Percentiles rank a stretch among this genome's conserved stretches.
These are phyloP conservation scores for Fissipunctia ypsillon DNA, from an alignment of 2,888 invertebrate genomes.

Conservation along the genomic window DNA sequence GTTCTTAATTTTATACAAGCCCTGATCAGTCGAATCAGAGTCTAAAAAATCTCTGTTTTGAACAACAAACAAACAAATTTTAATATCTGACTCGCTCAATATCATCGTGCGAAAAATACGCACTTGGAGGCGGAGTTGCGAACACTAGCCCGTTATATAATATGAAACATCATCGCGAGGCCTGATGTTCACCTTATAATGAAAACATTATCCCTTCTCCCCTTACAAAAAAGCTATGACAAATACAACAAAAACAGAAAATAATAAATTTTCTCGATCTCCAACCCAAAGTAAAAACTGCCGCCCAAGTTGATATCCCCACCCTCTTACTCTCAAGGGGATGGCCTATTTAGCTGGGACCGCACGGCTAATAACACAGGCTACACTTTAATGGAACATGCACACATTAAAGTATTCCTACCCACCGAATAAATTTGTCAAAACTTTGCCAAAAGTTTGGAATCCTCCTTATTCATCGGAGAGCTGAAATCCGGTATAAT, in stretches of 20 bases:
- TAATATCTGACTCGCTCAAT: not conserved
- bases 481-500: conserved; percentile 25
- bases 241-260: too few species aligned
- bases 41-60: not conserved
- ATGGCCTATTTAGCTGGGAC: conserved; percentile 27
- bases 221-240: too few species aligned
- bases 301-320: not conserved
- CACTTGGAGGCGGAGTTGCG: not conserved
- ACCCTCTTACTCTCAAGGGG: conserved; percentile 1
- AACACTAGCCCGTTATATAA: not conserved
- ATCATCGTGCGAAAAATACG: not conserved
- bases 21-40: too few species aligned
- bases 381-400: conserved; percentile 42
- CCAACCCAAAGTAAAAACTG: not conserved
- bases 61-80: too few species aligned
- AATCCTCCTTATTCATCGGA: conserved; percentile 10
- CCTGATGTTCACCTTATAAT: not conserved
- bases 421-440: conserved; percentile 34
- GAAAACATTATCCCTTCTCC: too few species aligned
- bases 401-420: conserved; percentile 35
- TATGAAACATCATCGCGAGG: not conserved
- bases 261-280: too few species aligned
- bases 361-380: conserved; percentile 19
- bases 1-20: too few species aligned
- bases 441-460: conserved; percentile 40